phyloP scores from a whole-genome alignment of 1,140 invertebrate genomes.

The Halictus rubicundus region DNA sequence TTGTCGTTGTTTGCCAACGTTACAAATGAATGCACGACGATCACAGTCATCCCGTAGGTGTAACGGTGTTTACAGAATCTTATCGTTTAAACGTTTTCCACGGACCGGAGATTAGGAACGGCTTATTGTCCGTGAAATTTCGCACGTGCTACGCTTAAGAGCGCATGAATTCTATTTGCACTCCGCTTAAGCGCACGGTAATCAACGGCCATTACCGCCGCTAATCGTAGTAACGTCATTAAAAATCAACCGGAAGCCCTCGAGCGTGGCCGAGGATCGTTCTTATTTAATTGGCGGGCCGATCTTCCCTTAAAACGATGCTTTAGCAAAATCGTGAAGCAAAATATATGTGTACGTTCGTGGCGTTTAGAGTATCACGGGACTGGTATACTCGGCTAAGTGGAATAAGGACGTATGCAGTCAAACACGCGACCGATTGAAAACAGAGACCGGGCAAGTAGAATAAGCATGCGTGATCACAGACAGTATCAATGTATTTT shows the following conservation, averaged over 20 bases:
- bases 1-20: too few species aligned
- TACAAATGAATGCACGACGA: too few species aligned
- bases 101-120: background rate
- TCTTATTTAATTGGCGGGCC: background rate
- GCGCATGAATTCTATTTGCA: constrained; percentile 2
- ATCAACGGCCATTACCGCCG: constrained; percentile 19
- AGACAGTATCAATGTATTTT: too few species aligned
- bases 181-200: background rate
- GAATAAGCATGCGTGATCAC: background rate
- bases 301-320: background rate
- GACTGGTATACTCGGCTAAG: background rate
- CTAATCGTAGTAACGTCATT: constrained; percentile 7
- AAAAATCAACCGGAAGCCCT: background rate
- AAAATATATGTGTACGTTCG: background rate
- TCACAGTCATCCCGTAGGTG: too few species aligned
- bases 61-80: background rate
- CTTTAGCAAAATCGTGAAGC: background rate
- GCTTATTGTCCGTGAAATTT: background rate
- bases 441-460: background rate
- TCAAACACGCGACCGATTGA: background rate
- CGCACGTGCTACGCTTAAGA: background rate
- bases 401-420: background rate
- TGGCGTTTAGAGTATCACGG: background rate
- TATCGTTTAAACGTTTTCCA: background rate
- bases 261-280: background rate